These are phyloP conservation scores for Galemys pyrenaicus DNA, from an alignment of 2,113 vertebrate species.

Conservation along the genomic window DNA sequence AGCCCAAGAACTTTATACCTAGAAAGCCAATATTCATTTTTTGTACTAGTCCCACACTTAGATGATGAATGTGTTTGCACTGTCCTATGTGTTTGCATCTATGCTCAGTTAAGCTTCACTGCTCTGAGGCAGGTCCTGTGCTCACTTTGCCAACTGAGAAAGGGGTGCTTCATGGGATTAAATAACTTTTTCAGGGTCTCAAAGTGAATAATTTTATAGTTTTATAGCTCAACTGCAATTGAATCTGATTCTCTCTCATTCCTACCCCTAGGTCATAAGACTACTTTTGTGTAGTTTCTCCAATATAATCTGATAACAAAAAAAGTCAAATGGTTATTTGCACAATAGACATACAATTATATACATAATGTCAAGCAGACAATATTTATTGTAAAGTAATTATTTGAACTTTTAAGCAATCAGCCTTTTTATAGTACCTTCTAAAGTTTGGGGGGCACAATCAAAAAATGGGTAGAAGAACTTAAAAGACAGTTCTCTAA, in stretches of 20 bases:
- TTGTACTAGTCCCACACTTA: background rate
- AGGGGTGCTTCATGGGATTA: background rate
- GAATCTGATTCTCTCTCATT: background rate
- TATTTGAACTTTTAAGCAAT: slow-evolving; percentile 9
- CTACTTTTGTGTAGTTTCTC: background rate
- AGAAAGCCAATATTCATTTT: background rate
- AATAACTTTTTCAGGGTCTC: background rate
- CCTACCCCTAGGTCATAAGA: background rate
- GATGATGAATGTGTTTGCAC: background rate
- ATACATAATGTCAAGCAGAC: background rate
- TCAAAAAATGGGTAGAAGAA: too few relatives aligned
- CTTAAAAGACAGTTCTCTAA: too few relatives aligned
- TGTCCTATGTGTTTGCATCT: background rate
- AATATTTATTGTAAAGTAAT: background rate
- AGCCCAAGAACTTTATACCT: background rate
- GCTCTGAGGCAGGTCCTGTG: background rate
- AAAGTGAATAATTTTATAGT: background rate
- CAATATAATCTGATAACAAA: background rate
- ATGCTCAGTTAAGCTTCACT: background rate
- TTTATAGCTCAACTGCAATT: background rate
- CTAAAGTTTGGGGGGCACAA: background rate
- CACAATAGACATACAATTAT: background rate
- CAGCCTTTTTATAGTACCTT: background rate
- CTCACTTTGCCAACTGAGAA: background rate
- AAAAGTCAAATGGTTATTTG: background rate